phyloP scores from a whole-genome alignment of 2,113 vertebrate species.

The Crotalus viridis region DNA sequence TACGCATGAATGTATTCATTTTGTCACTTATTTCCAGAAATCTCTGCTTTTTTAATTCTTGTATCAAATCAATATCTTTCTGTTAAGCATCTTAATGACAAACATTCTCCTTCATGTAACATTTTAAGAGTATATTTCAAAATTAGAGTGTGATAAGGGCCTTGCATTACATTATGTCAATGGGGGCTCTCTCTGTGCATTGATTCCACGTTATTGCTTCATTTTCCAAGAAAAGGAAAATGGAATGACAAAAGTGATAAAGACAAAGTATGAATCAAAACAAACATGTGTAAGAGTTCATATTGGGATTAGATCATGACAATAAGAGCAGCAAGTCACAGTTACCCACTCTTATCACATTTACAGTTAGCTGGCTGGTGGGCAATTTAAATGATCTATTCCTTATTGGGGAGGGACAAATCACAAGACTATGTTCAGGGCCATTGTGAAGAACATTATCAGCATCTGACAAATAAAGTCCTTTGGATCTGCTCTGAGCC shows the following conservation, averaged over 20 bases:
- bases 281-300: neutral
- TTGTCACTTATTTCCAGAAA: neutral
- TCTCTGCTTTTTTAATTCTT: neutral
- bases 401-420: neutral
- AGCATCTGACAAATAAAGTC: neutral
- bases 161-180: neutral
- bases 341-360: neutral
- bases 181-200: neutral
- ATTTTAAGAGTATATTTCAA: neutral
- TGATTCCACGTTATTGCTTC: neutral
- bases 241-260: neutral
- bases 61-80: neutral
- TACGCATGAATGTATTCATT: neutral
- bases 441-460: neutral
- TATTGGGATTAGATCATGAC: neutral
- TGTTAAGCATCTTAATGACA: neutral
- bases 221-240: neutral
- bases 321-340: neutral
- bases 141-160: neutral
- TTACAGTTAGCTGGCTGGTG: neutral
- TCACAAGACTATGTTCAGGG: neutral
- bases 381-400: neutral
- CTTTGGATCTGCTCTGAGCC: neutral
- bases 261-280: neutral
- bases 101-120: neutral